Evolutionary conservation across 1,140 invertebrate species (phyloP).

Genomic region (Sminthurinus signatus): DNA sequence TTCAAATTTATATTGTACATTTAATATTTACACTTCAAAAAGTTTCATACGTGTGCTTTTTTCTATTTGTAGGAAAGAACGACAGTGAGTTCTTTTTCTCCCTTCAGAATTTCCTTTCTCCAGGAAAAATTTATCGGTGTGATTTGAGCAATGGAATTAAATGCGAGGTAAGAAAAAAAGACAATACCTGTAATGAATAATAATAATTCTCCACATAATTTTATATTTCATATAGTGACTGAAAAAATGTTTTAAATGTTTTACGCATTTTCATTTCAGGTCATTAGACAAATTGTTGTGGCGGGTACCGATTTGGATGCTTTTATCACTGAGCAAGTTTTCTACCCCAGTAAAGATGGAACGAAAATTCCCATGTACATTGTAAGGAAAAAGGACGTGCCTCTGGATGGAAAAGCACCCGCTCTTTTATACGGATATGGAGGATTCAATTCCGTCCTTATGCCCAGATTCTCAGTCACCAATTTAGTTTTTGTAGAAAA

Average conservation of each 20-base stretch:
- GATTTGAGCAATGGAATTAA: conserved; percentile 59
- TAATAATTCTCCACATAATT: no score
- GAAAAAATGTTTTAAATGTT: no score
- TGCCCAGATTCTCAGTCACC: conserved; percentile 73
- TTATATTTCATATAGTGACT: no score
- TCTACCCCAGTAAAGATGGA: conserved; percentile 90
- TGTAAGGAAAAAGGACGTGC: conserved; percentile 62
- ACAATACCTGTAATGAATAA: no score
- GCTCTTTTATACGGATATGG: conserved; percentile 93
- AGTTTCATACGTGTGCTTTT: no score
- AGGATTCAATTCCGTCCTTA: conserved; percentile 87
- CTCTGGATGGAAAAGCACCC: conserved; percentile 56
- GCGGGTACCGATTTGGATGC: conserved; percentile 69
- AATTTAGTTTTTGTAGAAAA: conserved; percentile 82
- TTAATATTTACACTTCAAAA: conserved; percentile 70
- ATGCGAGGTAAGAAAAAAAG: conserved; percentile 1
- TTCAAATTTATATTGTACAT: no score
- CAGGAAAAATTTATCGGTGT: conserved; percentile 79
- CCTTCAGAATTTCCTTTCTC: conserved; percentile 87
- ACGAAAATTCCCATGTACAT: conserved; percentile 97
- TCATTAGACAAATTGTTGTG: conserved; percentile 75
- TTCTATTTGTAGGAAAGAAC: no score
- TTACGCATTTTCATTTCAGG: no score
- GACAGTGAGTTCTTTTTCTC: conserved; percentile 87
- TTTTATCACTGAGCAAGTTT: conserved; percentile 83